A percentile compares a stretch with the other conserved stretches of the same genome.
These are phyloP conservation scores for Pelodytes ibericus DNA, from an alignment of 2,797 vertebrate genomes.

Conservation along the genomic window DNA sequence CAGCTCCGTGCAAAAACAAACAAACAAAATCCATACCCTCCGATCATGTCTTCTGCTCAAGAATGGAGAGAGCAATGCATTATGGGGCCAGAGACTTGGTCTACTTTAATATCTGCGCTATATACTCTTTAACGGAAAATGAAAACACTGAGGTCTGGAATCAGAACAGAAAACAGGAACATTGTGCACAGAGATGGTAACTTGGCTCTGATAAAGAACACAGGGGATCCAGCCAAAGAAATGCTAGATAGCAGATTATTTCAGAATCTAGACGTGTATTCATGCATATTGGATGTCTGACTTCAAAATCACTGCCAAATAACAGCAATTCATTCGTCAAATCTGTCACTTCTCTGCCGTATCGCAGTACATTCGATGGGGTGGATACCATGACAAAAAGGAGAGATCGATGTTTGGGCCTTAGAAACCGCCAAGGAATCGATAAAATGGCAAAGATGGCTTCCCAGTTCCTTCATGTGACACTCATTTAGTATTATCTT, in stretches of 20 bases:
- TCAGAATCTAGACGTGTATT: background rate
- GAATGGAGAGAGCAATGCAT: conserved; percentile 1
- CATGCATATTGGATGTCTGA: background rate
- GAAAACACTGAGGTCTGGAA: conserved; percentile 20
- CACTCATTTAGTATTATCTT: too few species aligned
- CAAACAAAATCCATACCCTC: too few species aligned
- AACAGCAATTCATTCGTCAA: conserved; percentile 4
- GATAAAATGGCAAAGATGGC: background rate
- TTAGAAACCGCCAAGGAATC: background rate
- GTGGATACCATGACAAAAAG: background rate
- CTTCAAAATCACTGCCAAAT: conserved; percentile 3
- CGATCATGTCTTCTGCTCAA: conserved; percentile 1
- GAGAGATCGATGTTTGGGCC: background rate
- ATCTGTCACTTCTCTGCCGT: background rate
- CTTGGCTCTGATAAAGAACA: conserved; percentile 12
- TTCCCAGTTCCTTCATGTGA: background rate
- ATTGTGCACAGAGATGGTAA: conserved; percentile 20
- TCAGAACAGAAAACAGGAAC: conserved; percentile 22
- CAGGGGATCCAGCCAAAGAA: conserved; percentile 12
- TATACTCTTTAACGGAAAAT: conserved; percentile 12
- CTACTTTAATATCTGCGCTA: conserved; percentile 2
- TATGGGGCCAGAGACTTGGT: conserved; percentile 2
- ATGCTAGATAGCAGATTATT: conserved; percentile 18
- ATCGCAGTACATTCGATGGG: background rate
- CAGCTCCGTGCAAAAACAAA: too few species aligned